Percentiles rank a stretch among this genome's conserved stretches.
phyloP scores from a whole-genome alignment of 2,888 invertebrate species.

The Drosophila anceps region DNA sequence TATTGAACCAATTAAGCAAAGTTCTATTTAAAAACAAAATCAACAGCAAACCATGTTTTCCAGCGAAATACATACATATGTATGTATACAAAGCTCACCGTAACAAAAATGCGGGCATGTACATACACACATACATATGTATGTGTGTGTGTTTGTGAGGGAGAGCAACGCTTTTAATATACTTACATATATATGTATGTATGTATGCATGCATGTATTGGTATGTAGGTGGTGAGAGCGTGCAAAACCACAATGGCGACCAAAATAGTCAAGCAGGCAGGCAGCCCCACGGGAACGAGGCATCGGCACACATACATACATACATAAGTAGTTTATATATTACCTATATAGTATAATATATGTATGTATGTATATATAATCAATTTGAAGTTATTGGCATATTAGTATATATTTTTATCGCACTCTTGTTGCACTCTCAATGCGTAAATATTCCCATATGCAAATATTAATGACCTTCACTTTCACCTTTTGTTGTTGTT shows the following conservation, averaged over 20 bases:
- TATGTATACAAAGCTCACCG: slow-evolving; percentile 26
- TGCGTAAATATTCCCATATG: slow-evolving; percentile 71
- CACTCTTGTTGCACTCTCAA: slow-evolving; percentile 36
- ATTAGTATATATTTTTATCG: slow-evolving; percentile 44
- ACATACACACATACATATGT: no score
- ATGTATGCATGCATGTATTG: not conserved
- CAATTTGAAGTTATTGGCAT: slow-evolving; percentile 63
- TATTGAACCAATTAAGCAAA: slow-evolving; percentile 75
- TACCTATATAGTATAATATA: not conserved
- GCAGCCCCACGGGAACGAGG: slow-evolving; percentile 51
- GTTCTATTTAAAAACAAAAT: slow-evolving; percentile 49
- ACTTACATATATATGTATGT: not conserved
- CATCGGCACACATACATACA: slow-evolving; percentile 2
- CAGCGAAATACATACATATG: no score
- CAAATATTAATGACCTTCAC: slow-evolving; percentile 80
- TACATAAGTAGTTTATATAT: slow-evolving; percentile 7
- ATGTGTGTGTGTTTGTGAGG: slow-evolving; percentile 29
- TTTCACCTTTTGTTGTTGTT: slow-evolving; percentile 63
- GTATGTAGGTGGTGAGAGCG: slow-evolving; percentile 47
- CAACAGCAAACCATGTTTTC: slow-evolving; percentile 43
- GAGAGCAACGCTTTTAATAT: slow-evolving; percentile 41
- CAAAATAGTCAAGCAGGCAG: slow-evolving; percentile 56
- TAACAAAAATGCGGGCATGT: slow-evolving; percentile 31
- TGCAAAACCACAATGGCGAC: slow-evolving; percentile 67
- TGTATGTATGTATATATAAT: slow-evolving; percentile 18